A percentile compares a stretch with the other conserved stretches of the same genome.
phyloP scores from a whole-genome alignment of 2,797 vertebrate genomes.

The Sciurus vulgaris region DNA sequence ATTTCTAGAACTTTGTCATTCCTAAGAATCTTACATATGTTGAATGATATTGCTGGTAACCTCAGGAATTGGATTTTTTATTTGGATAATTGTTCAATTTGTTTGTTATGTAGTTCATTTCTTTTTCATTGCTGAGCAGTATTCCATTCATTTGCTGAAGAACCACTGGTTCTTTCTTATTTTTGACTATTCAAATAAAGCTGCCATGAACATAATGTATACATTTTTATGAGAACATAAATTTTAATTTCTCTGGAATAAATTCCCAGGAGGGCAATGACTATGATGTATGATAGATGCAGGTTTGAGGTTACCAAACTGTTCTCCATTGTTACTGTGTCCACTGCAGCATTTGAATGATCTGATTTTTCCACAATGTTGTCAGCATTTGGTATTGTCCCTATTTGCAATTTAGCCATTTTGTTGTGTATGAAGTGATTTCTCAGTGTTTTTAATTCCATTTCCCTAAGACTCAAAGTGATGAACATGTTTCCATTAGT shows the following conservation, averaged over 20 bases:
- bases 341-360: not conserved
- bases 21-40: not conserved
- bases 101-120: not conserved
- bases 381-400: not conserved
- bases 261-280: not conserved
- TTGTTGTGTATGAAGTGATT: not conserved
- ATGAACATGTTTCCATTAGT: not conserved
- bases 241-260: not conserved
- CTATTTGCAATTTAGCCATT: not conserved
- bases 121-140: not conserved
- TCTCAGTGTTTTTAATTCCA: not conserved
- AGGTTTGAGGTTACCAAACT: not conserved
- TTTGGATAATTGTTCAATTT: not conserved
- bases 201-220: not conserved
- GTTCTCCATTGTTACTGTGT: not conserved
- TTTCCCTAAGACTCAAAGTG: not conserved
- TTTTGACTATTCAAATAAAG: not conserved
- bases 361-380: not conserved
- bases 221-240: not conserved
- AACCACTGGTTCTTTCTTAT: no score
- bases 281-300: not conserved
- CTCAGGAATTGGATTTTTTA: not conserved
- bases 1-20: not conserved
- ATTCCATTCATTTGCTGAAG: not conserved
- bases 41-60: not conserved